Conservation (phyloP, 2,113 vertebrate genomes). For the Mixornis gularis region DNA sequence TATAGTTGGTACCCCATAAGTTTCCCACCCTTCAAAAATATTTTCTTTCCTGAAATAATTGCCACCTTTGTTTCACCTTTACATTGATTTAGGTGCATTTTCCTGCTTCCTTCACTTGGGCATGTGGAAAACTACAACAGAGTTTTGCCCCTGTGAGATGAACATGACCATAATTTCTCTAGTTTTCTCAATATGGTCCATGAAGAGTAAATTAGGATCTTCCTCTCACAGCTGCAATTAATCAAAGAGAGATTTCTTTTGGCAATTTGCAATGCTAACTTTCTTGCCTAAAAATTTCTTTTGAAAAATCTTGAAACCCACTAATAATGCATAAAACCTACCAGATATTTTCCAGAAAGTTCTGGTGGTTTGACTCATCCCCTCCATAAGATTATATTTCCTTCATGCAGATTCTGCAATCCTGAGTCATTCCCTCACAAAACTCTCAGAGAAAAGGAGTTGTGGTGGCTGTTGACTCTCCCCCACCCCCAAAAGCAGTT, state of each 20-base stretch:
- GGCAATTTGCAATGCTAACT: neutral
- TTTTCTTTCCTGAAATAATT: neutral
- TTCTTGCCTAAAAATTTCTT: neutral
- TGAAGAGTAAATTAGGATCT: neutral
- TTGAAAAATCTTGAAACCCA: conserved; percentile 1
- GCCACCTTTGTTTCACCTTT: neutral
- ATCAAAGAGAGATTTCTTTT: neutral
- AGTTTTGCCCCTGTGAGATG: neutral
- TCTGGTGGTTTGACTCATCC: neutral
- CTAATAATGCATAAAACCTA: neutral
- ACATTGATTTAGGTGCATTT: neutral
- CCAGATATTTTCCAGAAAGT: neutral
- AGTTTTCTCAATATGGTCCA: neutral
- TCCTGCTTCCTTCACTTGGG: neutral
- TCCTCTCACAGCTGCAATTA: neutral
- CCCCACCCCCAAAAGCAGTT: neutral
- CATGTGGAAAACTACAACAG: neutral
- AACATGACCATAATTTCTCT: neutral
- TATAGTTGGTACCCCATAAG: neutral
- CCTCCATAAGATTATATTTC: neutral
- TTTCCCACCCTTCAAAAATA: neutral
- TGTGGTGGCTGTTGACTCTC: neutral
- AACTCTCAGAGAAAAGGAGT: neutral
- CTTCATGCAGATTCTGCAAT: neutral
- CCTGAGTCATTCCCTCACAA: neutral